phyloP scores from a whole-genome alignment of 1,140 invertebrate genomes.

The Drosophila fuyamai region DNA sequence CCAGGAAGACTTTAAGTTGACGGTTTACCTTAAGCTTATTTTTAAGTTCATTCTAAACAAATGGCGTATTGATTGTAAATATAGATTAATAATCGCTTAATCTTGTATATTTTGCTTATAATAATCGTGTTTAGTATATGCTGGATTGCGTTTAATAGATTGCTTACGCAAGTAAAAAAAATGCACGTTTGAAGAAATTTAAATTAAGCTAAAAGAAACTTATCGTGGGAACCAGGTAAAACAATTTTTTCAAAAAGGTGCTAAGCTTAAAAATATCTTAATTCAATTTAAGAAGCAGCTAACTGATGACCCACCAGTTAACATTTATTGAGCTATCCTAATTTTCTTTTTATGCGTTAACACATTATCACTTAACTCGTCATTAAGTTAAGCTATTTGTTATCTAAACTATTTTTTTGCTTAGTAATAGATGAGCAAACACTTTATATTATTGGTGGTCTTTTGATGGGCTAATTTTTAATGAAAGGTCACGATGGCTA shows the following conservation, averaged over 20 bases:
- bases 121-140: neutral
- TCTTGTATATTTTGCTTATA: neutral
- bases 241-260: too few relatives aligned
- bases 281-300: too few relatives aligned
- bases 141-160: neutral
- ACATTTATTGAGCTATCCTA: neutral
- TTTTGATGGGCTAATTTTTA: constrained; percentile 4
- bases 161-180: constrained; percentile 7
- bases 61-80: neutral
- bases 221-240: neutral
- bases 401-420: neutral
- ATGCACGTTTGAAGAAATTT: too few relatives aligned
- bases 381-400: neutral
- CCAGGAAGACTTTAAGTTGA: constrained; percentile 3
- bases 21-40: neutral
- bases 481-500: constrained; percentile 39
- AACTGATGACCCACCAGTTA: too few relatives aligned
- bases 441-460: neutral
- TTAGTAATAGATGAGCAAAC: neutral
- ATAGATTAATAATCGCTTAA: neutral
- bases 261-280: neutral
- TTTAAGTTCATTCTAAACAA: neutral
- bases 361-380: neutral
- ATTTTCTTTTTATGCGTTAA: too few relatives aligned
- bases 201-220: too few relatives aligned